These are phyloP conservation scores for Istiophorus platypterus DNA, from an alignment of 2,113 vertebrate genomes.

Conservation along the genomic window DNA sequence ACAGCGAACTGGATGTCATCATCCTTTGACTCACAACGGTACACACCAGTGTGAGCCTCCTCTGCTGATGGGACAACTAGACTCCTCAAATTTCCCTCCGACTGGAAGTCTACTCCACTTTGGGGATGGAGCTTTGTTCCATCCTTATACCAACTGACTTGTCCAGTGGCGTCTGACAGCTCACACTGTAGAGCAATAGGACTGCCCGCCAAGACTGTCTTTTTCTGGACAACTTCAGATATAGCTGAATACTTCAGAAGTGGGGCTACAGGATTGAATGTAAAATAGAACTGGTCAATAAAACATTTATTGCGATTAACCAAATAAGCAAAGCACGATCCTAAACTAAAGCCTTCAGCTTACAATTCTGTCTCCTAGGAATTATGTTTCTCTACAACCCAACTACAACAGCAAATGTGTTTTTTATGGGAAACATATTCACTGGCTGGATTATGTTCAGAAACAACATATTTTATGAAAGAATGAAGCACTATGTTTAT, in stretches of 20 bases:
- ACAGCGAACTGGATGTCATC: constrained; percentile 80
- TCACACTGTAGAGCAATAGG: constrained; percentile 77
- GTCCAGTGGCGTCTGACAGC: constrained; percentile 70
- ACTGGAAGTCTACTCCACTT: constrained; percentile 73
- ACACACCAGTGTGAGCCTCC: constrained; percentile 77
- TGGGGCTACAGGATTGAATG: constrained; percentile 80
- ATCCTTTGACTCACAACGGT: constrained; percentile 82
- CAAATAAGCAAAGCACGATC: constrained; percentile 31
- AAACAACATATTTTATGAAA: background rate
- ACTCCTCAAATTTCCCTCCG: constrained; percentile 77
- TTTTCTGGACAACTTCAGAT: constrained; percentile 75
- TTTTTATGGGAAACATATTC: too few species aligned
- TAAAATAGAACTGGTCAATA: constrained; percentile 59
- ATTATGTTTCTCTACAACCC: background rate
- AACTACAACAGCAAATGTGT: background rate
- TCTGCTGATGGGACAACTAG: constrained; percentile 77
- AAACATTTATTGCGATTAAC: constrained; percentile 17
- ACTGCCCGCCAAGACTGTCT: constrained; percentile 68
- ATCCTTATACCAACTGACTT: constrained; percentile 80
- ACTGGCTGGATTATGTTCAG: background rate
- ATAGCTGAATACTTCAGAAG: constrained; percentile 75
- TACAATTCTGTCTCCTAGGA: background rate
- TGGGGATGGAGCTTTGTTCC: constrained; percentile 69
- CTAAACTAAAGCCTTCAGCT: constrained; percentile 17
- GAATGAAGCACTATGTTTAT: too few species aligned